Base-by-base conservation (phyloP, 2,888 invertebrate genomes). In the Meteorus cinctellus region DNA sequence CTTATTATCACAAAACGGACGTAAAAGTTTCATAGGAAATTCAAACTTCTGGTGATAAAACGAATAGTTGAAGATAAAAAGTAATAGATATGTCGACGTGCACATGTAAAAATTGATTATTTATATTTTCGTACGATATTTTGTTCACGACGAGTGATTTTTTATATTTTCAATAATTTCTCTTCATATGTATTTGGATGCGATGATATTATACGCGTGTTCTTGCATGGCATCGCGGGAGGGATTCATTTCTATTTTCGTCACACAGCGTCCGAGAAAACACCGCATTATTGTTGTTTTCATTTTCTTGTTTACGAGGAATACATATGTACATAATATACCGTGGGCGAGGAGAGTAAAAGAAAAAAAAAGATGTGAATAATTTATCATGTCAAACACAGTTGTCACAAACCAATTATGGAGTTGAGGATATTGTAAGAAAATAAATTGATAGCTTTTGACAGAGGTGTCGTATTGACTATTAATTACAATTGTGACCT, bases 401-500 rank as follows among this genome's bases (percentile, higher is more conserved):
- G 84, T 83, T 85, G 85, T 84, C 85, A 84, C 80, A 81, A 82
- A 79, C 84, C 85, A 85, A 84, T 85, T 85, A 85, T 82, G 81
- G 81, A 75, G 19, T 31, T 65, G 34, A 67, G 41, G 72, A 59
- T 59, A 55, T 41, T 41, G 19, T 65, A 82, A 82, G 82, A 82
- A 83, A 85, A 85, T 84, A 84, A 84, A 84, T 84, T 79, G 82
- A 83, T 34, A 80, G 78, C 77, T 72, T 12, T 41, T 78, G 74
- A 80, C 76, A 60, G 3, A 55, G 69, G 77, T 80, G 48, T 48
- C 48, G n/a, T 80, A 83, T 82, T 79, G 79, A 77, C 82, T 82
- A 83, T 83, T 83, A 84, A 83, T 83, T 84, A 83, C 81, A 81
- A 82, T 81, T 78, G 77, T 77, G 82, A 83, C 81, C 83, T 84